Conservation (phyloP, 37 sponge, comb jelly and placozoan species). For the Haliclona indistincta region DNA sequence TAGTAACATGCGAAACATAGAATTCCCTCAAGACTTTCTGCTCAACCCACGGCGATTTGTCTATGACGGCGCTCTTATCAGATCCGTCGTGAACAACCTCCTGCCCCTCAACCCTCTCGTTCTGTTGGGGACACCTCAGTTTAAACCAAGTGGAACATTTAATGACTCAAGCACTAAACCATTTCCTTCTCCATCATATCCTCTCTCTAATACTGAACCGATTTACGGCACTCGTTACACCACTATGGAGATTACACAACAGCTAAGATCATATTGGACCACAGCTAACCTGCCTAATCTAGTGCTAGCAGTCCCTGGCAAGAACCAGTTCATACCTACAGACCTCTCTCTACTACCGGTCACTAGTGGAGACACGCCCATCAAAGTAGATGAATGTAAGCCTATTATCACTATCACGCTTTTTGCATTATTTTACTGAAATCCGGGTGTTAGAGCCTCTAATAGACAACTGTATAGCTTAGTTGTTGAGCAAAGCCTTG, state of each 20-base stretch:
- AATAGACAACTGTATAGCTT: too few relatives aligned
- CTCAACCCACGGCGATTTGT: constrained; percentile 42
- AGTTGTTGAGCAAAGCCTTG: too few relatives aligned
- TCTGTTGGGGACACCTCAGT: constrained; percentile 41
- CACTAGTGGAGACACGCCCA: background rate
- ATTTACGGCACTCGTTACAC: constrained; percentile 37
- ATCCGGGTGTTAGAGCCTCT: too few relatives aligned
- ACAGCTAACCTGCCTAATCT: too few relatives aligned
- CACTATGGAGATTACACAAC: constrained; percentile 1
- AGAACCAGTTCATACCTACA: constrained; percentile 10
- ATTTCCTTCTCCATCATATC: background rate
- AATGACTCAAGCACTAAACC: background rate
- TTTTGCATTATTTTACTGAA: too few relatives aligned
- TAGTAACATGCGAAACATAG: constrained; percentile 41
- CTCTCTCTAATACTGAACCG: constrained; percentile 36
- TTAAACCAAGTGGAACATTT: background rate
- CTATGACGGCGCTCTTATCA: constrained; percentile 25
- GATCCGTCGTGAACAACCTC: constrained; percentile 1
- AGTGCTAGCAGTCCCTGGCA: background rate
- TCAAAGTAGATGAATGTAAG: background rate
- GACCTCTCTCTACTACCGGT: constrained; percentile 3
- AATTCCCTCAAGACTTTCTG: constrained; percentile 71
- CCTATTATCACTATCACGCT: too few relatives aligned
- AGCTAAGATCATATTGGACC: constrained; percentile 25
- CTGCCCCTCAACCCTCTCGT: constrained; percentile 42